These are phyloP conservation scores for Drosophila buzzatii DNA, from an alignment of 2,888 invertebrate genomes.

Conservation along the genomic window DNA sequence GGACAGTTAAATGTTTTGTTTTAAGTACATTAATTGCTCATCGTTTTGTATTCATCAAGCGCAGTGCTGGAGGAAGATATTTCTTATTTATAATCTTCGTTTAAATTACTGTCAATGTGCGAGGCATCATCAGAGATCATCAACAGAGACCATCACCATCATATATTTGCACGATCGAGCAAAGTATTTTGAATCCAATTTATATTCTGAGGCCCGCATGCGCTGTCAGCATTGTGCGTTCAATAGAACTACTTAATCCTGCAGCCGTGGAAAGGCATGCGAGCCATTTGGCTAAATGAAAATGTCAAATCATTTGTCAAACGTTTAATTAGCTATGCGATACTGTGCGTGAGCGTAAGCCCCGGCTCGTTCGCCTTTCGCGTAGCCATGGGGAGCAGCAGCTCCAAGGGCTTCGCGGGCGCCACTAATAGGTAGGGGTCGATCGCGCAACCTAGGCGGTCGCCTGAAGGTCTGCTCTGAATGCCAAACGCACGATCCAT, in stretches of 20 bases:
- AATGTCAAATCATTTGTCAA: constrained; percentile 78
- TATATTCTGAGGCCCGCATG: constrained; percentile 61
- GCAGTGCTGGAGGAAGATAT: constrained; percentile 12
- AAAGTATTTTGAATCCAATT: constrained; percentile 39
- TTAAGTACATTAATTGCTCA: constrained; percentile 30
- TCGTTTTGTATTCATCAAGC: constrained; percentile 29
- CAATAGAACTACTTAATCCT: constrained; percentile 52
- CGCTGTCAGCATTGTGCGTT: constrained; percentile 56
- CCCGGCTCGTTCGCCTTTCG: neutral
- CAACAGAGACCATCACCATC: constrained; percentile 43
- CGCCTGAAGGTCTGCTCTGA: constrained; percentile 37
- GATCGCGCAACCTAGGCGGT: constrained; percentile 49
- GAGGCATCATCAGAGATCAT: constrained; percentile 25
- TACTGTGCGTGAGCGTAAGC: constrained; percentile 1
- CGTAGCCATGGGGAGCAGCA: constrained; percentile 19
- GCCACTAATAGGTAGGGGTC: constrained; percentile 45
- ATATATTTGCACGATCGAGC: constrained; percentile 47
- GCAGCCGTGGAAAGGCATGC: constrained; percentile 26
- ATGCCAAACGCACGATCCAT: constrained; percentile 52
- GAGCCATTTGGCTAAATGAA: constrained; percentile 64
- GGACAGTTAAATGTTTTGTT: constrained; percentile 2
- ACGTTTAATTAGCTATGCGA: constrained; percentile 61
- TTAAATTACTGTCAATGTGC: constrained; percentile 65
- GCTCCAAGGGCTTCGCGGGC: constrained; percentile 39
- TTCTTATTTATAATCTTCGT: constrained; percentile 20